phyloP scores from a whole-genome alignment of 2,113 vertebrate species.

The Pitta sordida region DNA sequence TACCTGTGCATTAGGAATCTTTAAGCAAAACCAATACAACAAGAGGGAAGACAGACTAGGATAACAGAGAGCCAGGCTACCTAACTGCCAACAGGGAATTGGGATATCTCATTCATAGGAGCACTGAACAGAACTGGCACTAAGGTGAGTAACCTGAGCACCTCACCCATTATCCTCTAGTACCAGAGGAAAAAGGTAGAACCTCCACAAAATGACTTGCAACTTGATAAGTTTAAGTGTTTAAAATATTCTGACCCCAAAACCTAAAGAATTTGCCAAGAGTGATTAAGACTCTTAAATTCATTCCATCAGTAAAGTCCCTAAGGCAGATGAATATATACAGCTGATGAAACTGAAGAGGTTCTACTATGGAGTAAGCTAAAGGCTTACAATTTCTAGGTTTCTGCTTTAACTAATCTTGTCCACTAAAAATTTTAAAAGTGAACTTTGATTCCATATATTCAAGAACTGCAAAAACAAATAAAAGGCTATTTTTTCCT shows the following conservation, averaged over 20 bases:
- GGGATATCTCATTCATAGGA: not conserved
- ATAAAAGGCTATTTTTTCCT: not conserved
- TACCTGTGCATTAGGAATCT: not conserved
- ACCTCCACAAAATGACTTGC: not conserved
- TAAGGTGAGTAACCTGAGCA: not conserved
- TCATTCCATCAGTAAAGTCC: not conserved
- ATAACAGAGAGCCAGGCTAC: not conserved
- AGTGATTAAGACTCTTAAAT: not conserved
- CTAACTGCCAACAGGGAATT: not conserved
- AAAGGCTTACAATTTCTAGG: not conserved
- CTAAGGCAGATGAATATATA: not conserved
- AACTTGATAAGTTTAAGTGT: not conserved
- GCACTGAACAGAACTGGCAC: accelerated
- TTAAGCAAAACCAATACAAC: not conserved
- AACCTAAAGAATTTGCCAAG: not conserved
- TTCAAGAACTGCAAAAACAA: not conserved
- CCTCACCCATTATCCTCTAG: not conserved
- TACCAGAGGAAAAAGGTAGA: not conserved
- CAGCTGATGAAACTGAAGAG: not conserved
- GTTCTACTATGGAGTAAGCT: not conserved
- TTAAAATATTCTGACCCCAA: not conserved
- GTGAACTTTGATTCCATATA: not conserved
- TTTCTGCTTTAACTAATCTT: not conserved
- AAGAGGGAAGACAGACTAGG: not conserved
- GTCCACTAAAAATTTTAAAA: not conserved